Evolutionary conservation across 64 coral and sea anemone genomes (phyloP).

Genomic region (Acropora yongei): DNA sequence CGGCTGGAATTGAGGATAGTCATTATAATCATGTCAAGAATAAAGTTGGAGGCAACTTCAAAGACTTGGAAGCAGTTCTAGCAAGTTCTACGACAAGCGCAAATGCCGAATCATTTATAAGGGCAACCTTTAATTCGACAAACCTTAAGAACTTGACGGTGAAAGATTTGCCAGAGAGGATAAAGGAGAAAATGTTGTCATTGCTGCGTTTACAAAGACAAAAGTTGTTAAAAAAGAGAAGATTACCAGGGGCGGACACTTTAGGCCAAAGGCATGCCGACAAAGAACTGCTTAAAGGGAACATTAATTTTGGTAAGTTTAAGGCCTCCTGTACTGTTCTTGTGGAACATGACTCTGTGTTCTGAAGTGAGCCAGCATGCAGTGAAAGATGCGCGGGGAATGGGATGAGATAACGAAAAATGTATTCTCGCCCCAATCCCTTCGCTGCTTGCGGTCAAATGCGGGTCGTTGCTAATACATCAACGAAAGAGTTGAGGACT

Average conservation of each 20-base stretch:
- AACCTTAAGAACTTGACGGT: background rate
- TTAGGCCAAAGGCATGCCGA: background rate
- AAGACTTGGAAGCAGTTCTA: background rate
- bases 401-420: no score
- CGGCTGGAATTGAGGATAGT: slow-evolving; percentile 43
- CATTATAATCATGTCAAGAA: slow-evolving; percentile 30
- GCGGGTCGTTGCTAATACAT: no score
- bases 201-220: slow-evolving; percentile 9
- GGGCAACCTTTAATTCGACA: background rate
- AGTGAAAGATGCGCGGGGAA: no score
- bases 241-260: background rate
- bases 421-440: no score
- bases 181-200: background rate
- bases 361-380: no score
- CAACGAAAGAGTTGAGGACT: no score
- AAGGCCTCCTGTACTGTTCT: no score
- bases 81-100: background rate
- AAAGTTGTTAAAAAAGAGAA: background rate
- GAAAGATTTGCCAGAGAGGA: slow-evolving; percentile 20
- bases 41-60: slow-evolving; percentile 5
- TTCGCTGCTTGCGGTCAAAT: no score
- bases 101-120: background rate
- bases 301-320: background rate
- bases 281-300: background rate
- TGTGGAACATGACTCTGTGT: no score